Evolutionary conservation across 2,888 invertebrate genomes (phyloP).

Genomic region (Deilephila porcellus): DNA sequence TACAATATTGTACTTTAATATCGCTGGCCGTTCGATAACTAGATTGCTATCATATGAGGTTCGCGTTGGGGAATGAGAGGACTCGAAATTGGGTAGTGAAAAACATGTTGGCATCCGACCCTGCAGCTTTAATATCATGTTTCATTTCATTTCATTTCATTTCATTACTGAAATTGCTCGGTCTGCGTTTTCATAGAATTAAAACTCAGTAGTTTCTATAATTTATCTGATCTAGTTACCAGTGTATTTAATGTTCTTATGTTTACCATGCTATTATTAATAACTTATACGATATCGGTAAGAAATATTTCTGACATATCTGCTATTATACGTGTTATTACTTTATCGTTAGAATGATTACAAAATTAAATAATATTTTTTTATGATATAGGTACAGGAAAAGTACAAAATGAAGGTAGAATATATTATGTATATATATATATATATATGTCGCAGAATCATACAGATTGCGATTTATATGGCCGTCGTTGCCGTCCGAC

Average conservation of each 20-base stretch:
- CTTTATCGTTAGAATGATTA: no score
- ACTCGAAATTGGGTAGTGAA: conserved; percentile 53
- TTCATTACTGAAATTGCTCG: neutral
- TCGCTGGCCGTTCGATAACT: conserved; percentile 62
- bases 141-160: no score
- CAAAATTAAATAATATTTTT: no score
- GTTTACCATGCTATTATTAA: neutral
- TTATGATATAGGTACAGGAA: no score
- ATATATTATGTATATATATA: no score
- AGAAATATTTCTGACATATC: no score
- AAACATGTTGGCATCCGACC: conserved; percentile 58
- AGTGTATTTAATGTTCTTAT: neutral
- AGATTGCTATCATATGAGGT: conserved; percentile 69
- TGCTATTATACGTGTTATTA: no score
- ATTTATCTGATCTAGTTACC: neutral
- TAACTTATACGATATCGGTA: neutral
- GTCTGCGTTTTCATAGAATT: conserved; percentile 24
- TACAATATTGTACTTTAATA: conserved; percentile 69
- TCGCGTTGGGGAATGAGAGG: conserved; percentile 57
- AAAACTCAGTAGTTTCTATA: conserved; percentile 14
- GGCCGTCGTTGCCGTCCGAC: no score
- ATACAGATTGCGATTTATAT: no score
- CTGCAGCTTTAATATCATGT: conserved; percentile 54
- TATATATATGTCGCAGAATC: no score
- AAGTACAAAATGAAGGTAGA: no score